Evolutionary conservation across 2,888 invertebrate genomes (phyloP).

Genomic region (Parthenolecanium corni): DNA sequence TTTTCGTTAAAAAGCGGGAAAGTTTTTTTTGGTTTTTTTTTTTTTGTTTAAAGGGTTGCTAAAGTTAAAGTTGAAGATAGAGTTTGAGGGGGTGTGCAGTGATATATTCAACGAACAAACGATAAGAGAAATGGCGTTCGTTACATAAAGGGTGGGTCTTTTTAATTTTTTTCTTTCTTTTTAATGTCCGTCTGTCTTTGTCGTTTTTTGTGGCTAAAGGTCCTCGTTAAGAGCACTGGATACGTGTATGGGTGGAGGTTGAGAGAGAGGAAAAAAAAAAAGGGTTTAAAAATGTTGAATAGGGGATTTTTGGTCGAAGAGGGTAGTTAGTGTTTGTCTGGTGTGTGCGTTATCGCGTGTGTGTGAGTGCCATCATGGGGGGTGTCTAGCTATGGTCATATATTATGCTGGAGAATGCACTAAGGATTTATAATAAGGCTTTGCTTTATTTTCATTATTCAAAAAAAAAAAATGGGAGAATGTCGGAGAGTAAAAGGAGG

Average conservation of each 20-base stretch:
- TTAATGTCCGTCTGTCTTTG: too few species aligned
- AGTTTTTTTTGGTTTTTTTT: slow-evolving; percentile 5
- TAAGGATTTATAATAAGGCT: slow-evolving; percentile 27
- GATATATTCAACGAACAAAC: slow-evolving; percentile 21
- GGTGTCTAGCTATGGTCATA: slow-evolving; percentile 24
- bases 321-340: neutral
- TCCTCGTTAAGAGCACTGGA: slow-evolving; percentile 12
- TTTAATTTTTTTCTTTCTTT: neutral
- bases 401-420: slow-evolving; percentile 21
- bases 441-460: slow-evolving; percentile 27
- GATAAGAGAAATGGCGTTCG: slow-evolving; percentile 26
- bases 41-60: neutral
- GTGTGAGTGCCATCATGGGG: neutral
- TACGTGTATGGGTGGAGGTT: slow-evolving; percentile 1
- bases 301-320: slow-evolving; percentile 18
- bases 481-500: neutral
- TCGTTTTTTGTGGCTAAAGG: slow-evolving; percentile 4
- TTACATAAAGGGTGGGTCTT: slow-evolving; percentile 10
- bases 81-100: slow-evolving; percentile 11
- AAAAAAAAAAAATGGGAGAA: slow-evolving; percentile 2
- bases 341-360: neutral
- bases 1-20: slow-evolving; percentile 25
- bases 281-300: slow-evolving; percentile 24
- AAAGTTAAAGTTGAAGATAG: slow-evolving; percentile 25
- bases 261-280: slow-evolving; percentile 2